Evolutionary conservation across 1,140 invertebrate genomes (phyloP), one percentile per base, ranked within the genome.

Genomic region (Subanguina moxae): DNA sequence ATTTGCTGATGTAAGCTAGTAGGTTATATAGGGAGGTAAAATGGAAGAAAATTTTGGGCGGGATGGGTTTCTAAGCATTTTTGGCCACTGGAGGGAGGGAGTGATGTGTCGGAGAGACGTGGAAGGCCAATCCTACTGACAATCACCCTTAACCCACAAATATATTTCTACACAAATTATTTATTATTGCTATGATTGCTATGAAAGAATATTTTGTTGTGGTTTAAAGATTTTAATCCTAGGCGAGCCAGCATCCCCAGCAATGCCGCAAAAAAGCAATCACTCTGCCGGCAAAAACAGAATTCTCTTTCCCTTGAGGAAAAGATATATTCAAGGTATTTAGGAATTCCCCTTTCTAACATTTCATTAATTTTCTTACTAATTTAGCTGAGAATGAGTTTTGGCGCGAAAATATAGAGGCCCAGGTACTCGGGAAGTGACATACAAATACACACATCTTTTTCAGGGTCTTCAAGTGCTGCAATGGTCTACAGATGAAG

Each of bases 381-480:
- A n/a, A 27, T 57, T 62, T 72, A 48, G 74, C 68, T 27, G 78
- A 80, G 66, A 80, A 78, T 45, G 78, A 80, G 63, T 82, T 80
- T 64, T 80, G 78, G 78, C 72, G 78, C 17, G 80, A 83, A 63
- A 72, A 82, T 62, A 58, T 65, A 13, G 78, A 78, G 32, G 76
- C 80, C 11, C 73, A 74, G 72, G 70, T 71, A 19, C 13, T 7
- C 1, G 11, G 42, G 52, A 17, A 70, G 11, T 17, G 38, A 67
- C 17, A 11, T n/a, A 9, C 30, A 72, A n/a, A n/a, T n/a, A n/a
- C n/a, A n/a, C n/a, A n/a, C n/a, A n/a, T 28, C 13, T 56, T 56
- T 23, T 21, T 19, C 52, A 77, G 59, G 76, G 74, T 23, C 62
- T 79, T 1, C 66, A 75, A 65, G 80, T 82, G 17, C 68, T 82